Evolutionary conservation across 2,113 vertebrate genomes (phyloP), one percentile per base, ranked within the genome.

Genomic region (Solenodon paradoxus): DNA sequence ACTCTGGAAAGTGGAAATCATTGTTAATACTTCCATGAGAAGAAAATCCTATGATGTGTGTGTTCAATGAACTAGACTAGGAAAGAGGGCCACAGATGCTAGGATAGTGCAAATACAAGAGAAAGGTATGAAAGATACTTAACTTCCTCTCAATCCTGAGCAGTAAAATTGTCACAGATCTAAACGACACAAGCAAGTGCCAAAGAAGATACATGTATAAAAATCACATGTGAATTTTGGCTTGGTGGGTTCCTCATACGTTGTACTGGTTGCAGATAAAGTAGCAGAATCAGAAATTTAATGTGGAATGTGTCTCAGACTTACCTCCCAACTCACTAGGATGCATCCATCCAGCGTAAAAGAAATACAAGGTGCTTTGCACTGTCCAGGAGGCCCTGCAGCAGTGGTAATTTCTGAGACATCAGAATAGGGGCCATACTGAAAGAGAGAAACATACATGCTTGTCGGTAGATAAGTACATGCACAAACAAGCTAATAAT

Each of bases 261-360:
- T 30, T 84, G 42, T 28, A 77, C 28, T 4, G 63, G 63, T 28
- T 4, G 7, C 8, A 72, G 94, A 55, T 26, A 51, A 92, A 87
- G 32, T 4, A 26, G 77, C 35, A 92, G 47, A 95, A 69, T 30
- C 0, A 74, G 75, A 82, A 30, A 4, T 0, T 1, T 1, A 26
- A 42, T 3, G 13, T 0, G 19, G 5, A 75, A 32, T 1, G 13
- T 2, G 4, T 4, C 49, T 0, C 12, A 22, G 47, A 96, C 99
- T 99, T 97, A 99, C 99, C 99, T 99, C 99, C 99, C 99, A 99
- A 97, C 98, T 99, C 77, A 99, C 98, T 16, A 99, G 98, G 87
- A 99, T 97, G 95, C 98, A 98, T 64, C 99, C 99, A 94, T 99
- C 98, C 0, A 98, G 99, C 1, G 98, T 99, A n/a, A 99, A 98